Evolutionary conservation across 2,888 invertebrate genomes (phyloP), one percentile per base, ranked within the genome.

Genomic region (Eilema depressum): DNA sequence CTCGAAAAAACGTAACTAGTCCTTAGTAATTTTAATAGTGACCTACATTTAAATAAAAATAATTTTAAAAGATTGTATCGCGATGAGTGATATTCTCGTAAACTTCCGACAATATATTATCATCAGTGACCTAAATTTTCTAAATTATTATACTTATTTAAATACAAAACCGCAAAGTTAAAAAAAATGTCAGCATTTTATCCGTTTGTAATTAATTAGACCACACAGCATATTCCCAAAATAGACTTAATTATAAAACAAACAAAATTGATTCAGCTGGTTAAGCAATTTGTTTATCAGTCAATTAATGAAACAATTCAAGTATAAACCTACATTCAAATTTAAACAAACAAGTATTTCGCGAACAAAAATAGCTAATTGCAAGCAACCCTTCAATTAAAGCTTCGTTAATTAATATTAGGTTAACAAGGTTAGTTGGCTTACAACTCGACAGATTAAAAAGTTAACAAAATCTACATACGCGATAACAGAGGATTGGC

Each of bases 341-440:
- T 68, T 63, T 57, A n/a, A 63, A 63, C 57, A 63, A 37, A 63
- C 53, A 28, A 62, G 25, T 63, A 57, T 37, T n/a, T n/a, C 14
- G 7, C 8, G 41, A 66, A n/a, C 47, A 63, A 76, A 81, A 76
- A 76, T 81, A 76, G 71, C 65, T 63, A 69, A 66, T 72, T 47
- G 47, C 28, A 67, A 47, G 3, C 41, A 69, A 66, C 79, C 71
- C 79, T 74, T 69, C 66, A 62, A 60, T 72, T 26, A 62, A 78
- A 72, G 70, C 69, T 74, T 63, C 66, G 71, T 61, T 79, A 79
- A 79, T 81, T 79, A 81, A 76, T 74, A 65, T 70, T 66, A 66
- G 76, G 76, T 81, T 71, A 70, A 74, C 75, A 70, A 76, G 82
- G 72, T 79, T 74, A 79, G 72, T 79, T 74, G 76, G 72, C 8